Evolutionary conservation across 2,888 invertebrate species (phyloP), one percentile per base, ranked within the genome.

Genomic region (Maniola hyperantus): DNA sequence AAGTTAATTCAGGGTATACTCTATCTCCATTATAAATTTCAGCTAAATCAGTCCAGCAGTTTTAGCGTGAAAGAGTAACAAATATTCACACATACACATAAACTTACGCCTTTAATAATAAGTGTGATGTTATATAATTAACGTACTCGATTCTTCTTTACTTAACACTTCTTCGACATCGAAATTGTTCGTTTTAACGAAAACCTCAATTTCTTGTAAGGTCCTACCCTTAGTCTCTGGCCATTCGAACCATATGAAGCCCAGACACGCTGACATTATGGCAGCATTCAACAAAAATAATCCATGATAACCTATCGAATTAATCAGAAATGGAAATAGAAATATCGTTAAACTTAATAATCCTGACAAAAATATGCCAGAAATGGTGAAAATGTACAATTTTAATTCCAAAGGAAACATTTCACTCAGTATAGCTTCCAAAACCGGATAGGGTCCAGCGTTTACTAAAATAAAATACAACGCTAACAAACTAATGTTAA

Each of bases 121-220:
- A n/a, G n/a, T n/a, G n/a, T n/a, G n/a, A n/a, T n/a, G 46, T 18
- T 7, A 48, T 6, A 26, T 11, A 26, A 59, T 34, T 39, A 68
- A 65, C 5, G 53, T 10, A 8, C 59, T 65, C n/a, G 46, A 65
- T 59, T 65, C 62, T 11, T 65, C 65, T 8, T 57, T 26, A 50
- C 48, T 51, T 2, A 66, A 34, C 5, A 20, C 61, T 10, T 48
- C 26, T n/a, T 63, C 55, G 26, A 68, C 44, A 34, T 61, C 55
- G 50, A 71, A 71, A 8, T 44, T 65, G n/a, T 70, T 66, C 7
- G 73, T 71, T 58, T 77, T 77, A 33, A 77, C 74, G 60, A 70
- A 75, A 33, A 77, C 57, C 55, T 78, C 78, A 10, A 77, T 77
- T 69, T 78, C 76, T 62, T 76, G 76, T 26, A 68, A 48, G 0